Conservation (phyloP, 2,888 invertebrate species). For the Apantesis nais region DNA sequence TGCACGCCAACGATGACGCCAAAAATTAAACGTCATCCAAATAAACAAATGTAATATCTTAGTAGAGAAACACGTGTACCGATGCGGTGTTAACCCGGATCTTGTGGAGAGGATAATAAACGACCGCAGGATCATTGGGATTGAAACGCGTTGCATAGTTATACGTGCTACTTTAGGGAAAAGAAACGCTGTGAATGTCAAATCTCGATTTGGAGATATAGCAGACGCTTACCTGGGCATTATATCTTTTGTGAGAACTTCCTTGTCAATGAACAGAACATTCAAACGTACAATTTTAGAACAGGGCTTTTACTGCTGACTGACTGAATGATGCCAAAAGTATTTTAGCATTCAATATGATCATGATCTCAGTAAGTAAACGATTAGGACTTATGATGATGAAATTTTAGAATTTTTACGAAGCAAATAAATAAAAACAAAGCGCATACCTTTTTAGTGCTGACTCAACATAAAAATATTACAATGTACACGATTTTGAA, state of each 20-base stretch:
- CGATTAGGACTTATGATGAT: not conserved
- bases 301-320: not conserved
- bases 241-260: not conserved
- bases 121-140: slow-evolving; percentile 51
- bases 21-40: slow-evolving; percentile 22
- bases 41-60: slow-evolving; percentile 38
- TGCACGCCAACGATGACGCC: slow-evolving; percentile 8
- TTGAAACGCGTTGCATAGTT: slow-evolving; percentile 40
- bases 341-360: not conserved
- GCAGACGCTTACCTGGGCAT: not conserved
- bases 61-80: slow-evolving; percentile 39
- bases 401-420: not conserved
- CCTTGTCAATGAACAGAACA: not conserved
- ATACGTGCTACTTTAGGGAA: slow-evolving; percentile 24
- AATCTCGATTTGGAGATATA: slow-evolving; percentile 5
- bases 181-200: slow-evolving; percentile 22
- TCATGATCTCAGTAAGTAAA: not conserved
- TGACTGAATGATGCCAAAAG: not conserved
- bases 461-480: slow-evolving; percentile 12
- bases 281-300: not conserved
- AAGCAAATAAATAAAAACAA: slow-evolving; percentile 2
- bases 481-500: slow-evolving; percentile 13
- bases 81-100: slow-evolving; percentile 30
- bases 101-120: slow-evolving; percentile 45
- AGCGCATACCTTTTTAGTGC: slow-evolving; percentile 2